These are phyloP conservation scores for Troglohyphantes excavatus DNA, from an alignment of 2,888 invertebrate genomes.

Conservation along the genomic window DNA sequence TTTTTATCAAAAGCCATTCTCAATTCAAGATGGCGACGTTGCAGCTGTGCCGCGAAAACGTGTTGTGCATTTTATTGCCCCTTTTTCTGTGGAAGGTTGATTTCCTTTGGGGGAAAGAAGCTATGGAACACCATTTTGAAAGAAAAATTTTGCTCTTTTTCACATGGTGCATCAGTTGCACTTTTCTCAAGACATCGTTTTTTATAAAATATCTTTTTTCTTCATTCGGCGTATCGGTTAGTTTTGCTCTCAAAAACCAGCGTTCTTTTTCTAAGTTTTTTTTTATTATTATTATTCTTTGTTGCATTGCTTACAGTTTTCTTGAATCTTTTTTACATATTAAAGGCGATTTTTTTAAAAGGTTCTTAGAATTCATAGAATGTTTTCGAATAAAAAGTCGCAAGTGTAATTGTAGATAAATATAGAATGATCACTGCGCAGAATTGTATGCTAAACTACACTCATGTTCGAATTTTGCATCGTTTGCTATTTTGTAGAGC, in stretches of 20 bases:
- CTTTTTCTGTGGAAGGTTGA: conserved; percentile 3
- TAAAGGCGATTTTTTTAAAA: too few species aligned
- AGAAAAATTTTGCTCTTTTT: background rate
- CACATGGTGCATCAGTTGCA: background rate
- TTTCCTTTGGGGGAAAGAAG: conserved; percentile 22
- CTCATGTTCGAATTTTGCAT: too few species aligned
- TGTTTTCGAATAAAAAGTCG: too few species aligned
- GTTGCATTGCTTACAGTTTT: too few species aligned
- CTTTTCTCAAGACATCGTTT: background rate
- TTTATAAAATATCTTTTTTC: background rate
- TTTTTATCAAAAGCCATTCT: conserved; percentile 6
- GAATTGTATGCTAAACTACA: too few species aligned
- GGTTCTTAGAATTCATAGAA: too few species aligned
- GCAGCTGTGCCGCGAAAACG: conserved; percentile 9
- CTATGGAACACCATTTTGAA: background rate
- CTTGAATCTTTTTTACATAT: too few species aligned
- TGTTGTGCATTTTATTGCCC: conserved; percentile 17
- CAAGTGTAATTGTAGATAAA: too few species aligned
- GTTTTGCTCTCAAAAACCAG: background rate
- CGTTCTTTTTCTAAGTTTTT: background rate
- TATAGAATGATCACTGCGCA: too few species aligned
- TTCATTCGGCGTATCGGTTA: background rate
- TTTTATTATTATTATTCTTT: background rate
- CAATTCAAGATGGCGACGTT: background rate
- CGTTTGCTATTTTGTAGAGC: too few species aligned